Conservation (phyloP, 2,797 vertebrate genomes). For the Crenuchus spilurus region DNA sequence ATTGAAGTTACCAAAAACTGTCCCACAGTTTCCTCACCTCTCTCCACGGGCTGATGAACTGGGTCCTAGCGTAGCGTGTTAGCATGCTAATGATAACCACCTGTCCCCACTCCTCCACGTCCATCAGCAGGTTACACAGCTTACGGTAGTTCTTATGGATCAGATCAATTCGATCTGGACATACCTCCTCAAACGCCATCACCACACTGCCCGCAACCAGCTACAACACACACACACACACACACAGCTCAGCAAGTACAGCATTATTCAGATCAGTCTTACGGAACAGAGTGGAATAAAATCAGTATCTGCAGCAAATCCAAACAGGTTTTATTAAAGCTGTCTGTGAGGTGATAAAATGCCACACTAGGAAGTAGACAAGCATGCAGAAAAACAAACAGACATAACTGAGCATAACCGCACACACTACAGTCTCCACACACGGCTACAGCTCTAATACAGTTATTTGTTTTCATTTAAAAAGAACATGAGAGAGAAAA, state of each 20-base stretch:
- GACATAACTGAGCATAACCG: conserved; percentile 86
- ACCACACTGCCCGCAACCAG: conserved; percentile 97
- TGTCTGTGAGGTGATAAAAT: background rate
- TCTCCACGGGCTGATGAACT: conserved; percentile 93
- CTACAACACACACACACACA: conserved; percentile 65
- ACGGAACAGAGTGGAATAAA: background rate
- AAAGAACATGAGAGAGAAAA: too few relatives aligned
- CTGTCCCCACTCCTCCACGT: conserved; percentile 98
- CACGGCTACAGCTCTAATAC: too few relatives aligned
- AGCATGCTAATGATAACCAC: conserved; percentile 98
- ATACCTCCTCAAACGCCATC: conserved; percentile 97
- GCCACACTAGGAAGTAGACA: background rate
- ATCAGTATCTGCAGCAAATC: background rate
- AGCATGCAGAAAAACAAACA: conserved; percentile 69
- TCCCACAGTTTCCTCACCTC: conserved; percentile 79
- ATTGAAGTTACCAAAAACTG: too few relatives aligned
- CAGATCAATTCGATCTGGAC: conserved; percentile 95
- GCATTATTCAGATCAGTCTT: conserved; percentile 78
- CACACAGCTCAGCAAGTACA: background rate
- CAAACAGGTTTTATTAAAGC: background rate
- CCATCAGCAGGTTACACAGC: conserved; percentile 93
- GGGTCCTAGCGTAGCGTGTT: conserved; percentile 93
- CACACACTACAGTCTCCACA: too few relatives aligned
- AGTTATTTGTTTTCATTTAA: too few relatives aligned
- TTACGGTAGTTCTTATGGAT: conserved; percentile 99